Conservation (phyloP, 2,113 vertebrate species). For the Elanoides forficatus region DNA sequence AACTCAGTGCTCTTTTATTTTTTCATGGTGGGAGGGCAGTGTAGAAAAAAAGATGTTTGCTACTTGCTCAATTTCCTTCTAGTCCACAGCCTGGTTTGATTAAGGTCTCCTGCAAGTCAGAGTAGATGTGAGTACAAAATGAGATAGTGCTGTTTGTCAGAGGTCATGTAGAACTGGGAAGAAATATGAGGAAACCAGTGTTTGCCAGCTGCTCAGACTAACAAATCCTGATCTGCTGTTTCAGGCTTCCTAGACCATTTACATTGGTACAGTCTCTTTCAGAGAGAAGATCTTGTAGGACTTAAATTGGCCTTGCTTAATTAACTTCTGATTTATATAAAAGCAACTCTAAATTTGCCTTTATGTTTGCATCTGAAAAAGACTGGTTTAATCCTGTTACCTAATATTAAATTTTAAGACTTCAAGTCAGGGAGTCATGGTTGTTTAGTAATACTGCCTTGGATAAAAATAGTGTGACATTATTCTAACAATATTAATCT, state of each 20-base stretch:
- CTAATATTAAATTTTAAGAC: constrained; percentile 11
- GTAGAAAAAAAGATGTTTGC: not conserved
- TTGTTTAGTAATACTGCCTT: not conserved
- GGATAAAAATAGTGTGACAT: not conserved
- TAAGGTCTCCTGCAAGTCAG: not conserved
- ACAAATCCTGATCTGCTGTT: not conserved
- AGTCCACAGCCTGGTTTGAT: not conserved
- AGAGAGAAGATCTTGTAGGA: not conserved
- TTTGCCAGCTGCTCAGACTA: not conserved
- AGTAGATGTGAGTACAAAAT: not conserved
- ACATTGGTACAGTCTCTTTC: not conserved
- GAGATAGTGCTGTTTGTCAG: not conserved
- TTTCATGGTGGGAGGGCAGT: not conserved
- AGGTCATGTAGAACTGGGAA: not conserved
- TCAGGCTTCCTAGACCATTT: not conserved
- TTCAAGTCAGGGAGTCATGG: not conserved
- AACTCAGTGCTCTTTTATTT: not conserved
- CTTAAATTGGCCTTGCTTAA: not conserved
- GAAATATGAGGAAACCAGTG: not conserved
- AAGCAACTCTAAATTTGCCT: not conserved
- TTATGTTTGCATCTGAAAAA: not conserved
- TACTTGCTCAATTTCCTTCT: not conserved
- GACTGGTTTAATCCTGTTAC: not conserved
- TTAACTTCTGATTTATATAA: constrained; percentile 1
- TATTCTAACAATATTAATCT: constrained; percentile 41